These are phyloP conservation scores for Caenorhabditis sp. DNA, from an alignment of 2,888 invertebrate species.

Conservation along the genomic window DNA sequence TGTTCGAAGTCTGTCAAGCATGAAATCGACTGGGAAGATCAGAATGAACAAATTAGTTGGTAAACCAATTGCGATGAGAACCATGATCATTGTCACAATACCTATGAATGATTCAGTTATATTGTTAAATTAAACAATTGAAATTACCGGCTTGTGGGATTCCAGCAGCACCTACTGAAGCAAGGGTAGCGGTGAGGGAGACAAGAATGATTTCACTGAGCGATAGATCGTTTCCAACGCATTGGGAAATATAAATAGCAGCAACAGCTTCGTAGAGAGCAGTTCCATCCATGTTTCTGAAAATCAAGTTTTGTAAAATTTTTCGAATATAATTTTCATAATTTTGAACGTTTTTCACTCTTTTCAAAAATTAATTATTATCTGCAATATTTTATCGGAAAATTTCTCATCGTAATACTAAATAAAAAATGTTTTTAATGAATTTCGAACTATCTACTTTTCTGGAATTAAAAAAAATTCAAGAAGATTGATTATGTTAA, in stretches of 20 bases:
- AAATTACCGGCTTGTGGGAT: constrained; percentile 74
- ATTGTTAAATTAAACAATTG: background rate
- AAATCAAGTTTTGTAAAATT: too few relatives aligned
- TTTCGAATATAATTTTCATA: too few relatives aligned
- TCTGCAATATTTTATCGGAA: too few relatives aligned
- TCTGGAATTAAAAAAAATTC: background rate
- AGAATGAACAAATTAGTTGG: constrained; percentile 73
- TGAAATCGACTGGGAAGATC: constrained; percentile 73
- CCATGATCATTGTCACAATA: constrained; percentile 72
- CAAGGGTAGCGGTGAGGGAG: constrained; percentile 89
- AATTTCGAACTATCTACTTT: too few relatives aligned
- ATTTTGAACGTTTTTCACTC: too few relatives aligned
- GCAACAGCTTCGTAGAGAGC: constrained; percentile 76
- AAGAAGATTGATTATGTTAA: background rate
- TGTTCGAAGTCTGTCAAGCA: constrained; percentile 72
- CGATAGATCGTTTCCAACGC: constrained; percentile 78
- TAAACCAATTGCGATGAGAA: constrained; percentile 73
- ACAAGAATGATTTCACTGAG: constrained; percentile 89
- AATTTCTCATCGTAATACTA: too few relatives aligned
- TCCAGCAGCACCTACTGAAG: constrained; percentile 96
- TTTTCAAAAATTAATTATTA: too few relatives aligned
- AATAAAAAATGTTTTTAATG: too few relatives aligned
- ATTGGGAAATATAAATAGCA: constrained; percentile 74
- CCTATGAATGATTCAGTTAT: constrained; percentile 29
- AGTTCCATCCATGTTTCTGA: constrained; percentile 74